phyloP scores from a whole-genome alignment of 2,888 invertebrate genomes.

The Alsophila aescularia region DNA sequence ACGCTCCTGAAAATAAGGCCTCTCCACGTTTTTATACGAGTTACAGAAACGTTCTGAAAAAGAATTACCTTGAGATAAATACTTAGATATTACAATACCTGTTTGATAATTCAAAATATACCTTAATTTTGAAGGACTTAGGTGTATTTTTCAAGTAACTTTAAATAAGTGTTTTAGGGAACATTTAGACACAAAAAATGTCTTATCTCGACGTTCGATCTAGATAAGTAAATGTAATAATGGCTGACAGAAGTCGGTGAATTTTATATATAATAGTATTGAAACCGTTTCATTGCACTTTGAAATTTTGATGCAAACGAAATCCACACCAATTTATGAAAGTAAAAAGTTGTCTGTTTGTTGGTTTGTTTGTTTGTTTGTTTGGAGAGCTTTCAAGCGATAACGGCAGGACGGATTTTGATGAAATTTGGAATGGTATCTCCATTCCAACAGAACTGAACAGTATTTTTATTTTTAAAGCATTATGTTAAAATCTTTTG shows the following conservation, averaged over 20 bases:
- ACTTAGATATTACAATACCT: neutral
- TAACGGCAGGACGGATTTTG: no score
- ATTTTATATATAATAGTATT: constrained; percentile 1
- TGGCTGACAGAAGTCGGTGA: constrained; percentile 6
- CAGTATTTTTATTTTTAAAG: no score
- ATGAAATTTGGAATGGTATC: no score
- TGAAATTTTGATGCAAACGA: neutral
- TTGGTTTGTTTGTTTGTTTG: no score
- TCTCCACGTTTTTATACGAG: constrained; percentile 4
- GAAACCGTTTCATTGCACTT: constrained; percentile 3
- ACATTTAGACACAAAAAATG: constrained; percentile 12
- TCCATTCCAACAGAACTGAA: no score
- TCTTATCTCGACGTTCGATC: constrained; percentile 17
- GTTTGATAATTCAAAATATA: neutral
- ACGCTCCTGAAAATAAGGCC: constrained; percentile 5
- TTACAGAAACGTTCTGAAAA: constrained; percentile 16
- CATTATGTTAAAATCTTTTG: no score
- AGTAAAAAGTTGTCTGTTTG: no score
- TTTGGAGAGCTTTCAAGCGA: no score
- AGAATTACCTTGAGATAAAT: constrained; percentile 14
- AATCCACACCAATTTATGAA: no score
- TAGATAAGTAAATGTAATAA: constrained; percentile 21
- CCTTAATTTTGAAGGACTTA: neutral
- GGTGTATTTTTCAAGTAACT: neutral
- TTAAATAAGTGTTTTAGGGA: neutral